A percentile compares a stretch with the other conserved stretches of the same genome.
Conservation (phyloP, 2,888 invertebrate species). For the Ornithoptera alexandrae region DNA sequence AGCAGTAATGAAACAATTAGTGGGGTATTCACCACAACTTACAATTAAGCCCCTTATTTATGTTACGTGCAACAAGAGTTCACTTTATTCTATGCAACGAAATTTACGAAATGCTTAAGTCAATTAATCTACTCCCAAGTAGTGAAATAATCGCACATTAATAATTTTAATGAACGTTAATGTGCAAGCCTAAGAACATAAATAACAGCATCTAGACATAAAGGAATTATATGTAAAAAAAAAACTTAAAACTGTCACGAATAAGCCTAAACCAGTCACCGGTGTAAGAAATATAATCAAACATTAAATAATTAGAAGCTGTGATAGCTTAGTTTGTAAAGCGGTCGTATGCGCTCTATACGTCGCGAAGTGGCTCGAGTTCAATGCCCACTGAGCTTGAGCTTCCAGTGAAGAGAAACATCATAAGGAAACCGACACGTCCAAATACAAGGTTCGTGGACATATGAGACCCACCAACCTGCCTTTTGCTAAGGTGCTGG, state of each 20-base stretch:
- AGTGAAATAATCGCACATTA: conserved; percentile 10
- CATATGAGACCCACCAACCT: too few species aligned
- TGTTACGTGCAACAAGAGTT: too few species aligned
- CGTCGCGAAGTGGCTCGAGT: too few species aligned
- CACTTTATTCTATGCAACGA: background rate
- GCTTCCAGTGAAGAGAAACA: too few species aligned
- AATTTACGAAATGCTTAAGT: conserved; percentile 6
- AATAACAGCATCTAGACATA: background rate
- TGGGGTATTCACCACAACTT: background rate
- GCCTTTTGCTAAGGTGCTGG: too few species aligned
- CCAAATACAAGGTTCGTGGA: too few species aligned
- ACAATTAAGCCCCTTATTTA: background rate
- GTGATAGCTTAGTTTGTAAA: too few species aligned
- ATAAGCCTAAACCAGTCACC: background rate
- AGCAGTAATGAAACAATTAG: conserved; percentile 57
- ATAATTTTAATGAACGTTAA: background rate
- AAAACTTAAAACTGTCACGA: background rate
- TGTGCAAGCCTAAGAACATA: conserved; percentile 11
- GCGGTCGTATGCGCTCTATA: too few species aligned
- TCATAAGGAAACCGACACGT: too few species aligned
- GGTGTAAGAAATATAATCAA: background rate
- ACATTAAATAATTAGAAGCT: background rate
- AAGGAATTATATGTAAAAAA: background rate
- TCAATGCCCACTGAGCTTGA: too few species aligned
- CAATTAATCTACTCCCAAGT: conserved; percentile 13